Percentiles rank a stretch among this genome's conserved stretches.
Evolutionary conservation across 2,888 invertebrate species (phyloP).

Genomic region (Caenorhabditis virilis): DNA sequence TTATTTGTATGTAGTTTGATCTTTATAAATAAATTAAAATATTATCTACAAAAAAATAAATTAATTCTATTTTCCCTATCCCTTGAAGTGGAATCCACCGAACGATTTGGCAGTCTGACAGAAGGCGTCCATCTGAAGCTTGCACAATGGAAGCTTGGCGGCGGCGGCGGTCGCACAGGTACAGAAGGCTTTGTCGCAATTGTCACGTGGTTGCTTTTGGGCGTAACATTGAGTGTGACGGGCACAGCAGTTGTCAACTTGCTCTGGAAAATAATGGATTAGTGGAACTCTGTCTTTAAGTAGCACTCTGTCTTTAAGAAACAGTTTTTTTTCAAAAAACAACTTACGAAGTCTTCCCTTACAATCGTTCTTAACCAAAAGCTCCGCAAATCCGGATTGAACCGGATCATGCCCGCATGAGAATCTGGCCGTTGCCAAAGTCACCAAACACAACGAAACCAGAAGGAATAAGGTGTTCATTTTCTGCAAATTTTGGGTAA

Average conservation of each 20-base stretch:
- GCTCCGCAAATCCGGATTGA: constrained; percentile 29
- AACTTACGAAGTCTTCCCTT: constrained; percentile 30
- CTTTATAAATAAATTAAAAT: too few species aligned
- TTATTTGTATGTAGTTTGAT: too few species aligned
- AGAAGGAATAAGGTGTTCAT: too few species aligned
- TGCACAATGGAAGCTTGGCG: constrained; percentile 23
- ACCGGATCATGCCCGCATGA: constrained; percentile 29
- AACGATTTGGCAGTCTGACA: neutral
- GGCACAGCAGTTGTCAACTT: constrained; percentile 25
- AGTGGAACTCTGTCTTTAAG: neutral
- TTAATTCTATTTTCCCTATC: neutral
- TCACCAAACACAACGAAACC: constrained; percentile 5
- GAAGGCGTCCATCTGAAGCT: neutral
- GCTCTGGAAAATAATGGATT: constrained; percentile 12
- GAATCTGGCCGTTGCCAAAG: constrained; percentile 28
- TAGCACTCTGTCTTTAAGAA: too few species aligned
- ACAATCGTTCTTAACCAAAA: constrained; percentile 32
- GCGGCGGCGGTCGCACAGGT: constrained; percentile 25
- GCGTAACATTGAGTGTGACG: constrained; percentile 29
- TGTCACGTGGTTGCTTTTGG: constrained; percentile 14
- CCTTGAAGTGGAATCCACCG: constrained; percentile 1
- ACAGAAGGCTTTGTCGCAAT: constrained; percentile 32
- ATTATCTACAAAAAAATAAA: neutral
- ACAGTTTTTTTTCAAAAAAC: neutral
- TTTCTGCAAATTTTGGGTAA: too few species aligned